phyloP scores from a whole-genome alignment of 1,140 invertebrate genomes.

The Cyphomyrmex costatus region DNA sequence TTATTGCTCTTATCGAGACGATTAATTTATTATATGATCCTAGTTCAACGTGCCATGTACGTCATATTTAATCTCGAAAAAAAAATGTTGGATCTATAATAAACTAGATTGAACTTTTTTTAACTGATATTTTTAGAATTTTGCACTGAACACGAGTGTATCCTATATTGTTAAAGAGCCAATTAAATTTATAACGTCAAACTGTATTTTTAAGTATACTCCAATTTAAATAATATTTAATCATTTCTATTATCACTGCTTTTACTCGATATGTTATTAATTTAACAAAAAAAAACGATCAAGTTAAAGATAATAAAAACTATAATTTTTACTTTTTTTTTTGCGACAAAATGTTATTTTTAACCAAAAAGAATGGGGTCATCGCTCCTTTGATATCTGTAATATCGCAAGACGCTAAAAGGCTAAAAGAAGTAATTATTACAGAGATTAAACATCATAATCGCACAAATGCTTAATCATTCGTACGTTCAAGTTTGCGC shows the following conservation, averaged over 20 bases:
- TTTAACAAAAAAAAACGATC: no score
- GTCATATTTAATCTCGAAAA: conserved; percentile 1
- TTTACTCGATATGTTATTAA: no score
- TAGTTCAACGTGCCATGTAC: not conserved
- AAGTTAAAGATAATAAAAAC: no score
- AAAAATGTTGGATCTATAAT: not conserved
- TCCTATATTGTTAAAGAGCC: no score
- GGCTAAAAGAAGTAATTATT: conserved; percentile 3
- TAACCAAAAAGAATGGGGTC: no score
- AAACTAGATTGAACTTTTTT: not conserved
- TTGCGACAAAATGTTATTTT: no score
- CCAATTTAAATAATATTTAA: no score
- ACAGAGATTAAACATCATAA: conserved; percentile 9
- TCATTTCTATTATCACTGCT: no score
- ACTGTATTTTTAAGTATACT: no score
- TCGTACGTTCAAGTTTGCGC: not conserved
- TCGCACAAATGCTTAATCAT: not conserved
- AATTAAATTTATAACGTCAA: not conserved
- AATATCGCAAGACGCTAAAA: not conserved
- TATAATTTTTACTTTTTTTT: no score
- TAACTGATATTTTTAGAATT: not conserved
- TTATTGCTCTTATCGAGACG: not conserved
- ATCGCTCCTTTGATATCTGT: no score
- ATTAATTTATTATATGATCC: not conserved
- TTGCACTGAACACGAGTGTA: not conserved